phyloP scores from a whole-genome alignment of 1,140 invertebrate species.

The Drosophila quadrilineata region DNA sequence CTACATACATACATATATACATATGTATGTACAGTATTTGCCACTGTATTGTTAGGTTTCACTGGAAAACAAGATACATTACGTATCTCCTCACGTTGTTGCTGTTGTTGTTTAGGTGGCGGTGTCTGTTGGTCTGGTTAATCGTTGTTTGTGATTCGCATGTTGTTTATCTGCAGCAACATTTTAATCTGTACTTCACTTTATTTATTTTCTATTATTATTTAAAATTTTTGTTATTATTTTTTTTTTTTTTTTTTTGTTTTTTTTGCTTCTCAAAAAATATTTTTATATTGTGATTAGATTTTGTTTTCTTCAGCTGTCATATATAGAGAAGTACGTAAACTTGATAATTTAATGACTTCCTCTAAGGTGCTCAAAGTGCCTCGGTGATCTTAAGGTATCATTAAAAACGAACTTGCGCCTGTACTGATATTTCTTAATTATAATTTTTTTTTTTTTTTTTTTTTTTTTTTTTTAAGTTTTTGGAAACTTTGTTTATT shows the following conservation, averaged over 20 bases:
- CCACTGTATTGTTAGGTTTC: slow-evolving; percentile 48
- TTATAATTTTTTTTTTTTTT: too few species aligned
- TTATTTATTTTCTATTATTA: too few species aligned
- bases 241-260: slow-evolving; percentile 14
- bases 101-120: slow-evolving; percentile 26
- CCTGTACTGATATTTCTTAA: slow-evolving; percentile 13
- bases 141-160: slow-evolving; percentile 27
- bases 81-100: slow-evolving; percentile 19
- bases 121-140: slow-evolving; percentile 53
- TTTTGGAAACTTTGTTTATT: too few species aligned
- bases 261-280: slow-evolving; percentile 20
- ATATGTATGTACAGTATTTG: slow-evolving; percentile 27
- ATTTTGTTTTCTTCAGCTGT: slow-evolving; percentile 34
- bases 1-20: neutral
- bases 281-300: slow-evolving; percentile 66
- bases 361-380: slow-evolving; percentile 39
- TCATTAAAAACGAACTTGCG: neutral
- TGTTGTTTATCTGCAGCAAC: slow-evolving; percentile 65
- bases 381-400: slow-evolving; percentile 11
- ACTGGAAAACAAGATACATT: slow-evolving; percentile 66
- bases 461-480: too few species aligned
- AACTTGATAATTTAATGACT: slow-evolving; percentile 63
- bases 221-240: too few species aligned
- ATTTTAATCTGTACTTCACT: slow-evolving; percentile 70
- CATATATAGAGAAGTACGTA: slow-evolving; percentile 18